Percentiles rank a stretch among this genome's conserved stretches.
phyloP scores from a whole-genome alignment of 2,113 vertebrate species.

The Crotalus tigris region DNA sequence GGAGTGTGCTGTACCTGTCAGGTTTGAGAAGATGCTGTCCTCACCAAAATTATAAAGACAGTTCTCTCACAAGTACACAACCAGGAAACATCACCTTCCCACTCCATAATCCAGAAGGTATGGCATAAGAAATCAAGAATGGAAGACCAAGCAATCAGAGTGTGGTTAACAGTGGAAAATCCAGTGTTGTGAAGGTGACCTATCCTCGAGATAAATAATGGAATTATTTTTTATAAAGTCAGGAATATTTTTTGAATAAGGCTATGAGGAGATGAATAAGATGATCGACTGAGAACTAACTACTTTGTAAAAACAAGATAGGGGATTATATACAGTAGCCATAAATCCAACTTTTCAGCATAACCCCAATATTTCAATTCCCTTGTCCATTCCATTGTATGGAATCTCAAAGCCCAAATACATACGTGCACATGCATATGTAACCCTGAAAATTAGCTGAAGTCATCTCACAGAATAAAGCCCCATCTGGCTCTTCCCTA shows the following conservation, averaged over 20 bases:
- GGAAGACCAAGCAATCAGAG: not conserved
- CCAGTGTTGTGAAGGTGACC: not conserved
- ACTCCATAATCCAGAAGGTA: not conserved
- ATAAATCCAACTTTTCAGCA: not conserved
- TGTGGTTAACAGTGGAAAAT: not conserved
- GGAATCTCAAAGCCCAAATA: not conserved
- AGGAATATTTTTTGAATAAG: conserved; percentile 16
- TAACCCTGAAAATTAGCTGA: not conserved
- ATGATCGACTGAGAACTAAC: conserved; percentile 36
- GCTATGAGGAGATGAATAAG: not conserved
- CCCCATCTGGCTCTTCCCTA: not conserved
- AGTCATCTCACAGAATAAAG: not conserved
- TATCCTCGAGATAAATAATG: not conserved
- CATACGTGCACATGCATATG: not conserved
- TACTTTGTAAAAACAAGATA: not conserved
- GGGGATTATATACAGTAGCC: not conserved
- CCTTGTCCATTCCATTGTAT: not conserved
- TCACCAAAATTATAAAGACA: not conserved
- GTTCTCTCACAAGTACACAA: not conserved
- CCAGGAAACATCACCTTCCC: not conserved
- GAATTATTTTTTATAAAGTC: not conserved
- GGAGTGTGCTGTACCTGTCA: not conserved
- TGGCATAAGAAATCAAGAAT: not conserved
- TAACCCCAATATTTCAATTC: not conserved
- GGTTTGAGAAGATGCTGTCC: not conserved